These are phyloP conservation scores for Himalopsyche kuldschensis DNA, from an alignment of 2,888 invertebrate genomes.

Conservation along the genomic window DNA sequence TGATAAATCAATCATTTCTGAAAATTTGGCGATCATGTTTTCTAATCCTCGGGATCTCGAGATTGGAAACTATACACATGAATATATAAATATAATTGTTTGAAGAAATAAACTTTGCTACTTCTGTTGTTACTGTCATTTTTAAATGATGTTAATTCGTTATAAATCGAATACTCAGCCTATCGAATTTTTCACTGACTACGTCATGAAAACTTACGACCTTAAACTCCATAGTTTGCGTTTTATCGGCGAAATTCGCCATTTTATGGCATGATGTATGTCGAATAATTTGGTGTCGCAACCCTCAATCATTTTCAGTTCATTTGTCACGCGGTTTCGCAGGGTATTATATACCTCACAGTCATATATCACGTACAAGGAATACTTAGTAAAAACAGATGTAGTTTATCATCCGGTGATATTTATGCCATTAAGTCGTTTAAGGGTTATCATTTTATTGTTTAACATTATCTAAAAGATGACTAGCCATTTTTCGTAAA, in stretches of 20 bases:
- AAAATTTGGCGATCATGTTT: too few relatives aligned
- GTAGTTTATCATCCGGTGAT: conserved; percentile 36
- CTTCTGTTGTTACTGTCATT: too few relatives aligned
- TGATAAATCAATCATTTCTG: too few relatives aligned
- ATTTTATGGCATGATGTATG: conserved; percentile 7
- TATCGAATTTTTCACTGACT: background rate
- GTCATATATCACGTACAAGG: conserved; percentile 33
- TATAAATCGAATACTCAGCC: too few relatives aligned
- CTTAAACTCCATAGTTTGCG: background rate
- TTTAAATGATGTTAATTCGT: too few relatives aligned
- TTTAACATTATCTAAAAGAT: too few relatives aligned
- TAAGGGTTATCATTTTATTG: conserved; percentile 4
- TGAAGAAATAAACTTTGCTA: too few relatives aligned
- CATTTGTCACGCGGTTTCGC: conserved; percentile 37
- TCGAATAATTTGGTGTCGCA: conserved; percentile 38
- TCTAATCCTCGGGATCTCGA: too few relatives aligned
- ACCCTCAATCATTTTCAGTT: conserved; percentile 40
- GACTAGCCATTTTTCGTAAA: too few relatives aligned
- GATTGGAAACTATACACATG: too few relatives aligned
- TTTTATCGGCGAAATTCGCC: background rate
- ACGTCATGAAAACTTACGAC: background rate
- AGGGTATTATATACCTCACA: conserved; percentile 26
- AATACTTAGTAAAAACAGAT: conserved; percentile 38
- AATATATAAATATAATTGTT: too few relatives aligned
- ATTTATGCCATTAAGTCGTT: conserved; percentile 22